phyloP scores from a whole-genome alignment of 1,140 invertebrate genomes.

The Bombyx mandarina region DNA sequence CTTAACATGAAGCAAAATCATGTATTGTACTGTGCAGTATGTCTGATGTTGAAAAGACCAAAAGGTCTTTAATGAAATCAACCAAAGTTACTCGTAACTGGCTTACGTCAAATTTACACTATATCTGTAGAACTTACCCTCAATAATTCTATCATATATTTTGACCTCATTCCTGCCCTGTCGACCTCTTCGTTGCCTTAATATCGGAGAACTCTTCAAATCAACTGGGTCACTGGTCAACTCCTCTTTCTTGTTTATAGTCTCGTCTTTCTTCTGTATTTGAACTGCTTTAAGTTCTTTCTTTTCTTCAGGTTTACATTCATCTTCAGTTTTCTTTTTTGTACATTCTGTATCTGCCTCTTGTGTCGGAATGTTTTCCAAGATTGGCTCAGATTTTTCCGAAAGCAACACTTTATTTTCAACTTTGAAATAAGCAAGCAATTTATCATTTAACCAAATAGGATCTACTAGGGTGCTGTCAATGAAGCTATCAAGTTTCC shows the following conservation, averaged over 20 bases:
- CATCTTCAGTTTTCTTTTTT: too few relatives aligned
- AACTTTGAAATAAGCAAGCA: constrained; percentile 35
- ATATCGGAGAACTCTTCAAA: constrained; percentile 37
- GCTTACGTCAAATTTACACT: neutral
- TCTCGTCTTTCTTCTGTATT: neutral
- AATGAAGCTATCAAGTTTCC: constrained; percentile 69
- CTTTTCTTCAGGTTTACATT: neutral
- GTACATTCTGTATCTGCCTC: too few relatives aligned
- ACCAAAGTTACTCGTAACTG: too few relatives aligned
- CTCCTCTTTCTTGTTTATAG: constrained; percentile 17
- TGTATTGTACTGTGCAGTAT: too few relatives aligned
- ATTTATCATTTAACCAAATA: constrained; percentile 69
- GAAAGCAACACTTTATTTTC: constrained; percentile 12
- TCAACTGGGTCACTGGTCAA: constrained; percentile 39
- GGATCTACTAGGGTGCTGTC: constrained; percentile 64
- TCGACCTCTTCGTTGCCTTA: constrained; percentile 45
- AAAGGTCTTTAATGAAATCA: too few relatives aligned
- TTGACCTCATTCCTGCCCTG: constrained; percentile 64
- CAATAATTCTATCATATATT: constrained; percentile 66
- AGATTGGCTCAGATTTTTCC: constrained; percentile 5
- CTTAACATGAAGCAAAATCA: too few relatives aligned
- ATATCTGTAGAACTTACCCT: constrained; percentile 32
- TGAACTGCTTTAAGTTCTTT: neutral
- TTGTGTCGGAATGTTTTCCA: neutral
- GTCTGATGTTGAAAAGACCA: too few relatives aligned